Evolutionary conservation across 2,797 vertebrate species (phyloP).

Genomic region (Tragopan temminckii): DNA sequence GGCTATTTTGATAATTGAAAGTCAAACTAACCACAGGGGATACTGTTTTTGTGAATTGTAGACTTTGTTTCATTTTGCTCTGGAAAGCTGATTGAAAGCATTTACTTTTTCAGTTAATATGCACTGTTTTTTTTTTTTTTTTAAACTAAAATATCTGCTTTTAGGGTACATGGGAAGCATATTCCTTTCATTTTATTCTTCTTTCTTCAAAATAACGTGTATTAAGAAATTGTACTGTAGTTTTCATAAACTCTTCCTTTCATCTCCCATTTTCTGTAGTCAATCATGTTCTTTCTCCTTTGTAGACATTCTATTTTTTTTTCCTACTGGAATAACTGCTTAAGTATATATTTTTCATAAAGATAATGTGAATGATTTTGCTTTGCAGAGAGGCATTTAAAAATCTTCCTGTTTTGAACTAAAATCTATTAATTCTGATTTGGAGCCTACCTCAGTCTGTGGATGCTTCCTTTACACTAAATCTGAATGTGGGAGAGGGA

Average conservation of each 20-base stretch:
- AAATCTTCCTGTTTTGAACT: neutral
- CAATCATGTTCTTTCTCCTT: neutral
- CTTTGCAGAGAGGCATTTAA: neutral
- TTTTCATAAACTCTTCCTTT: neutral
- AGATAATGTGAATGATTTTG: neutral
- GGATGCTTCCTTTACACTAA: neutral
- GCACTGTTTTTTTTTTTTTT: neutral
- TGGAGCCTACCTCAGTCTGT: neutral
- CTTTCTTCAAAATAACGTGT: neutral
- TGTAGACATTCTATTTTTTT: neutral
- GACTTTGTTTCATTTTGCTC: conserved; percentile 26
- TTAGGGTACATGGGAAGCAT: neutral
- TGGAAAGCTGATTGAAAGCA: neutral
- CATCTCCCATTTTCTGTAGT: neutral
- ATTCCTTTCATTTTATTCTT: neutral
- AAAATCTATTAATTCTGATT: neutral
- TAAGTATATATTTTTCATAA: neutral
- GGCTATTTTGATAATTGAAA: conserved; percentile 28
- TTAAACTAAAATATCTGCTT: neutral
- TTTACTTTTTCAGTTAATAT: conserved; percentile 2
- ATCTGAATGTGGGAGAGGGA: neutral
- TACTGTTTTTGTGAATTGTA: conserved; percentile 43
- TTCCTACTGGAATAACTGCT: neutral
- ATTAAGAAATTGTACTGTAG: neutral
- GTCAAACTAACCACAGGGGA: conserved; percentile 50